These are phyloP conservation scores for Hypsopygia costalis DNA, from an alignment of 2,888 invertebrate genomes.

Conservation along the genomic window DNA sequence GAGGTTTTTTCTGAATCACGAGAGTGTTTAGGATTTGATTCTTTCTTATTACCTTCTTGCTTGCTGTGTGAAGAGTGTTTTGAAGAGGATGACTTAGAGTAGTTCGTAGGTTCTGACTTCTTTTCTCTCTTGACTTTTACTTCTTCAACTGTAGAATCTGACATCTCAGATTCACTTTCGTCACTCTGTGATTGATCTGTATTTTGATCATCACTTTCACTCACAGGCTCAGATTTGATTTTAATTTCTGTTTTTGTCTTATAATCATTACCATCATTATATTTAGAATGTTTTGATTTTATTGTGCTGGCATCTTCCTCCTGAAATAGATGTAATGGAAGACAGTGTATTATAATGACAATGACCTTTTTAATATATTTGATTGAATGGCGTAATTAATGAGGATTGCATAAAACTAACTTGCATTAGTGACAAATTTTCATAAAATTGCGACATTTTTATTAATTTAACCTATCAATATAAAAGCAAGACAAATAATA, in stretches of 20 bases:
- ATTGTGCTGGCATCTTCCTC: conserved; percentile 55
- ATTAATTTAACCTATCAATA: too few relatives aligned
- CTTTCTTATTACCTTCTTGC: conserved; percentile 36
- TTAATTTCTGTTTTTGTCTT: conserved; percentile 34
- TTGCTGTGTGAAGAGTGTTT: conserved; percentile 40
- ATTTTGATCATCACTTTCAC: conserved; percentile 34
- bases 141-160: conserved; percentile 54
- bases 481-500: too few relatives aligned
- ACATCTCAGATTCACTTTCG: conserved; percentile 42
- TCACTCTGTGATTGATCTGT: conserved; percentile 43
- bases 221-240: conserved; percentile 28
- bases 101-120: conserved; percentile 44
- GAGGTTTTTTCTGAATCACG: conserved; percentile 30
- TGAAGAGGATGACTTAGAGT: conserved; percentile 36
- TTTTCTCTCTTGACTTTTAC: conserved; percentile 42
- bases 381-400: too few relatives aligned
- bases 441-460: too few relatives aligned
- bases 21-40: conserved; percentile 35
- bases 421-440: too few relatives aligned
- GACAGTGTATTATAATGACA: too few relatives aligned
- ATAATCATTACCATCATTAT: conserved; percentile 46
- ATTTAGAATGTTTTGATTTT: conserved; percentile 46
- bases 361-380: too few relatives aligned
- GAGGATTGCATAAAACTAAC: too few relatives aligned
- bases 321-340: conserved; percentile 31